Percentiles rank a stretch among this genome's conserved stretches.
phyloP scores from a whole-genome alignment of 2,113 vertebrate species.

The Ceyx cyanopectus region DNA sequence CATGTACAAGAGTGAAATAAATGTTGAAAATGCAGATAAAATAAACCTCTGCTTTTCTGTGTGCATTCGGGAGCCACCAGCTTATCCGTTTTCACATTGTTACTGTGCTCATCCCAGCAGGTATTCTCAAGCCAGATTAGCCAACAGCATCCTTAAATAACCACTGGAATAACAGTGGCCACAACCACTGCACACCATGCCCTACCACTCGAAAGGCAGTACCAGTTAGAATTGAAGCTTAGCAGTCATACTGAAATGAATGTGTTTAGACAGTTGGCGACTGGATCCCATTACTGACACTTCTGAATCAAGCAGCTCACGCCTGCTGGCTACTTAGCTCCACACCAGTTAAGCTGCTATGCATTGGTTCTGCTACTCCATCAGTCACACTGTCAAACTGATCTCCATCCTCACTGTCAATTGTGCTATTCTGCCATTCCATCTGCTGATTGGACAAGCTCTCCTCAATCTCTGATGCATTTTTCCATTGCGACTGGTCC shows the following conservation, averaged over 20 bases:
- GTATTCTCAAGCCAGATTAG: constrained; percentile 31
- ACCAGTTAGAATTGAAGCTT: constrained; percentile 52
- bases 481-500: constrained; percentile 84
- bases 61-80: constrained; percentile 75
- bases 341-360: constrained; percentile 79
- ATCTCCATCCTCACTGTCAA: constrained; percentile 83
- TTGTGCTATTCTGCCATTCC: constrained; percentile 84
- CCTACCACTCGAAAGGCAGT: constrained; percentile 58
- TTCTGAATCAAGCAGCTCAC: constrained; percentile 5
- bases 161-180: constrained; percentile 24
- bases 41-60: constrained; percentile 74
- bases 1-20: constrained; percentile 73
- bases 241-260: constrained; percentile 51
- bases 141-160: constrained; percentile 14
- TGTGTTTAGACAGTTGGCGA: constrained; percentile 50
- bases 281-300: neutral
- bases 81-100: constrained; percentile 71
- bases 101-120: constrained; percentile 73
- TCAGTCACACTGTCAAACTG: constrained; percentile 80
- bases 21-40: constrained; percentile 71
- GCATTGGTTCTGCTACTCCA: constrained; percentile 80
- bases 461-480: constrained; percentile 76
- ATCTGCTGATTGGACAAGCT: constrained; percentile 79
- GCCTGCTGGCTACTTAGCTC: constrained; percentile 87
- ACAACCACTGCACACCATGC: neutral